Evolutionary conservation across 37 sponge, comb jelly and placozoan species (phyloP), one percentile per base, ranked within the genome.

Genomic region (Beroe forskalii): DNA sequence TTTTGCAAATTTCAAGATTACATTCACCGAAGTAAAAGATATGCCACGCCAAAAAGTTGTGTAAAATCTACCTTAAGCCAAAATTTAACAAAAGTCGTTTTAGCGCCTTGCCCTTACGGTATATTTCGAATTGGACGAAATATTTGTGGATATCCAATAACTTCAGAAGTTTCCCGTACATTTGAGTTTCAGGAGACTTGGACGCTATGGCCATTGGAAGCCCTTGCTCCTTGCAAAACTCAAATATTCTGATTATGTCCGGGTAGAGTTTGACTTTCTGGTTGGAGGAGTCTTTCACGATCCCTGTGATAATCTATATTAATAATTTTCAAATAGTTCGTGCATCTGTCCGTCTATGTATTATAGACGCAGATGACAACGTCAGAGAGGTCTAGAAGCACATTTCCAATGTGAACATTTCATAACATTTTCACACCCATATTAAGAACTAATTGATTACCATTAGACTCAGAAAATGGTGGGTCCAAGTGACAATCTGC

Each of bases 41-140:
- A n/a, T n/a, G n/a, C n/a, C n/a, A n/a, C n/a, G n/a, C n/a, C n/a
- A n/a, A n/a, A n/a, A n/a, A n/a, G n/a, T n/a, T n/a, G n/a, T n/a
- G n/a, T n/a, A n/a, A n/a, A n/a, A n/a, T n/a, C n/a, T n/a, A n/a
- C n/a, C n/a, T n/a, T n/a, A n/a, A n/a, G n/a, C n/a, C n/a, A n/a
- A n/a, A n/a, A n/a, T n/a, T n/a, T n/a, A n/a, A n/a, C n/a, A n/a
- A n/a, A n/a, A n/a, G n/a, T n/a, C n/a, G n/a, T n/a, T n/a, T n/a
- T n/a, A n/a, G n/a, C n/a, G n/a, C n/a, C n/a, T n/a, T n/a, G n/a
- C n/a, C n/a, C 86, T 80, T 80, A 80, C 86, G 30, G 55, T 80
- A 80, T 42, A 80, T 80, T 23, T 80, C 86, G 27, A 80, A 80
- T 48, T 80, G 86, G n/a, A 80, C 86, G 42, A 80, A 80, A 27